Evolutionary conservation across 2,797 vertebrate species (phyloP).

Genomic region (Mionectes olivaceus): DNA sequence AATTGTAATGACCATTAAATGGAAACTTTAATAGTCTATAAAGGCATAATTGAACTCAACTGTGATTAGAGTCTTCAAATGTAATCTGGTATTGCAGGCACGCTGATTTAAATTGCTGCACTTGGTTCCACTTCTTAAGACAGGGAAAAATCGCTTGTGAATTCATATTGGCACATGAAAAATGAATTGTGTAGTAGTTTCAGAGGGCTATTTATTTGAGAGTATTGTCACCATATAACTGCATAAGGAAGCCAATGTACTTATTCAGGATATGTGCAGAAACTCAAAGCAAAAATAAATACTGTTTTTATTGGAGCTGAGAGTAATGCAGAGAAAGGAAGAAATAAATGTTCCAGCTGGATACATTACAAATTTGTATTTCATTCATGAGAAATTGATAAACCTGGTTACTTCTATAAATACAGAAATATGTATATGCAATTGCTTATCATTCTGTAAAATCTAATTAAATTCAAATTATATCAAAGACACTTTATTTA

Average conservation of each 20-base stretch:
- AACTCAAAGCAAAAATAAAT: background rate
- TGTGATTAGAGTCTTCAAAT: background rate
- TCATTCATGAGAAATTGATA: background rate
- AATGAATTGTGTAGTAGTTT: background rate
- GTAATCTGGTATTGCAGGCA: background rate
- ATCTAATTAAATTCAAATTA: background rate
- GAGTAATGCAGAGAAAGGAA: background rate
- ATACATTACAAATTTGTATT: background rate
- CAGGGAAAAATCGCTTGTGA: background rate
- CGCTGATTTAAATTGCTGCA: background rate
- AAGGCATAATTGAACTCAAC: background rate
- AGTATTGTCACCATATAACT: background rate
- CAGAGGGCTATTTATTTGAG: background rate
- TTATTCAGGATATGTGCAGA: background rate
- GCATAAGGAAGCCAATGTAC: background rate
- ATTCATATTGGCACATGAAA: background rate
- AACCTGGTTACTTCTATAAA: background rate
- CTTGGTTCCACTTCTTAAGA: background rate
- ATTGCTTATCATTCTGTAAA: background rate
- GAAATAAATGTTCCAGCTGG: background rate
- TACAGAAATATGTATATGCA: background rate
- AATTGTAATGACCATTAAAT: background rate
- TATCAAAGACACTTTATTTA: background rate
- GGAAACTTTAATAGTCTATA: background rate
- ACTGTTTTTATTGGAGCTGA: background rate